A percentile compares a stretch with the other conserved stretches of the same genome.
Conservation (phyloP, 1,140 invertebrate genomes). For the Archivesica marissinica region DNA sequence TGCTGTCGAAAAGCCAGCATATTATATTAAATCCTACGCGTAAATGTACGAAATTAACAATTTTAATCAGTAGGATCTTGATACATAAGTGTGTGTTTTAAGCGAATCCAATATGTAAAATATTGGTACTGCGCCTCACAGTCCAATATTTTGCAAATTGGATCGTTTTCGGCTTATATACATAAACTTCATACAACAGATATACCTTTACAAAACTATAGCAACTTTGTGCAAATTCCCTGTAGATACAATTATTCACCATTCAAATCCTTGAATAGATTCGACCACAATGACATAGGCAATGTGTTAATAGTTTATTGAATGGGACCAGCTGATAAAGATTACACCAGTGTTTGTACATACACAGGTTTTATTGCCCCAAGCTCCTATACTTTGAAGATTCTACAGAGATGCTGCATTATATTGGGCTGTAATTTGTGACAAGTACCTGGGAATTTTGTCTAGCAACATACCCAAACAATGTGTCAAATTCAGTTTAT, state of each 20-base stretch:
- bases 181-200: background rate
- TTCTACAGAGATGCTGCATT: background rate
- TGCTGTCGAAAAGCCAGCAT: too few species aligned
- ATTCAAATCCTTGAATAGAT: background rate
- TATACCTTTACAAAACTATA: background rate
- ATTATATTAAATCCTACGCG: too few species aligned
- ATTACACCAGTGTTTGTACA: slow-evolving; percentile 19
- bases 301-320: slow-evolving; percentile 32
- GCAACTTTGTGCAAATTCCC: slow-evolving; percentile 6
- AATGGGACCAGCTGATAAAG: slow-evolving; percentile 13
- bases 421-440: slow-evolving; percentile 14
- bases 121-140: too few species aligned
- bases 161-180: background rate
- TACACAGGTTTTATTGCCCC: slow-evolving; percentile 21
- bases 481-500: background rate
- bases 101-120: too few species aligned
- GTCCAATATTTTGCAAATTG: too few species aligned
- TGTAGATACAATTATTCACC: background rate
- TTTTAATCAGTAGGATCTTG: too few species aligned
- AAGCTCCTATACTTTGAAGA: background rate
- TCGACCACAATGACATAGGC: slow-evolving; percentile 33
- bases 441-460: slow-evolving; percentile 9
- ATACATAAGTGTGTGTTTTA: too few species aligned
- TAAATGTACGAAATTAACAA: too few species aligned
- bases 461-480: background rate